Evolutionary conservation across 2,113 vertebrate species (phyloP), one percentile per base, ranked within the genome.

Genomic region (Trematocara marginatum): DNA sequence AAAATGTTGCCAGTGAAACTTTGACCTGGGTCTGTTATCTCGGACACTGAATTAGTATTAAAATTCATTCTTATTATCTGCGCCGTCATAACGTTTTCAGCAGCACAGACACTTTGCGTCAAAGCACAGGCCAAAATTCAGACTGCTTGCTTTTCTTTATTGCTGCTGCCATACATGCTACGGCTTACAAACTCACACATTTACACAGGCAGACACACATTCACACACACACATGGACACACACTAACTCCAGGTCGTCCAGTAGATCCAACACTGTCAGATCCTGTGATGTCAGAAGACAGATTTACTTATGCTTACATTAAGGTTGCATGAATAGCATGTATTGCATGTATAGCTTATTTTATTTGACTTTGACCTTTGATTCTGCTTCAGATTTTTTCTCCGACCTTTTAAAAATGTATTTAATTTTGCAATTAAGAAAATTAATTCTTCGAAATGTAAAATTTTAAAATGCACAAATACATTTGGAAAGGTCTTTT

Each of bases 51-150:
- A 61, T 61, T 34, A 1, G 29, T 18, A 4, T 34, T 34, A 61
- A 64, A 11, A n/a, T 38, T 64, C 0, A n/a, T 64, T 38, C 16
- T 0, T 64, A 38, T 2, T 64, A n/a, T 38, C 59, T 38, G 34
- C 2, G 0, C 59, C 59, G 0, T n/a, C 10, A 11, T 4, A 3
- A 38, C 6, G 16, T 64, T 64, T 0, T 38, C 18, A 3, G 34
- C 59, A 38, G 31, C 59, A 12, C 18, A 64, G 10, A 64, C 16
- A 38, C 59, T 64, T 38, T 64, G 59, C 0, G 1, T 64, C 59
- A 64, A 64, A 38, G 34, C 59, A 4, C 16, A 13, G 53, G 20
- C 4, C 23, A 38, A 64, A 64, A 34, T 64, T 64, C 16, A 12
- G 34, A 38, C 18, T 11, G 57, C 57, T 35, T 11, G 16, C 9